Percentiles rank a stretch among this genome's conserved stretches.
Evolutionary conservation across 2,888 invertebrate genomes (phyloP).

Genomic region (Eulithis testata): DNA sequence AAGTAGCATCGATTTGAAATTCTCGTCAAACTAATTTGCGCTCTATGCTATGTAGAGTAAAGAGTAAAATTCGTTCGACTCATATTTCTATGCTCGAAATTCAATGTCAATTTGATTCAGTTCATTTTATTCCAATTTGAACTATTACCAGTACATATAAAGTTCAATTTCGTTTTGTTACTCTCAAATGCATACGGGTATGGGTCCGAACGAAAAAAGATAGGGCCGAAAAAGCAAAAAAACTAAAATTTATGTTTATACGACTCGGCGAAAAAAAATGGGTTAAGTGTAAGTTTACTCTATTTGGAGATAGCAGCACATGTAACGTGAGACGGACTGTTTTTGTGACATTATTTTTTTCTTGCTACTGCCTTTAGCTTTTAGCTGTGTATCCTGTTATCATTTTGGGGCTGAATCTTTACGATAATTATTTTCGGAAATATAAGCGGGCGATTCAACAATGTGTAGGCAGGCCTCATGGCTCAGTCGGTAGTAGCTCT

Average conservation of each 20-base stretch:
- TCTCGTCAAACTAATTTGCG: constrained; percentile 1
- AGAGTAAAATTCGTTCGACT: constrained; percentile 37
- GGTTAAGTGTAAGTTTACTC: constrained; percentile 67
- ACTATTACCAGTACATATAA: background rate
- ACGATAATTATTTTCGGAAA: constrained; percentile 15
- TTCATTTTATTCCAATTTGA: constrained; percentile 27
- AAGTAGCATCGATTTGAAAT: background rate
- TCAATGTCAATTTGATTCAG: constrained; percentile 52
- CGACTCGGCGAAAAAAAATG: constrained; percentile 62
- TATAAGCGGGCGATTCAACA: constrained; percentile 1
- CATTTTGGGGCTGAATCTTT: constrained; percentile 12
- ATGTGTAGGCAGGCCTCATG: too few relatives aligned
- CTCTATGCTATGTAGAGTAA: constrained; percentile 1
- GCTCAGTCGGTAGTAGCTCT: too few relatives aligned
- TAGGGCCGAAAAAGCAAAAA: constrained; percentile 51
- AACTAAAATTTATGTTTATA: constrained; percentile 66
- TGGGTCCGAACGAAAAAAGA: constrained; percentile 27
- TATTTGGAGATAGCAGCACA: constrained; percentile 66
- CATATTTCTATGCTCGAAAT: constrained; percentile 18
- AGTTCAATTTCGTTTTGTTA: constrained; percentile 27
- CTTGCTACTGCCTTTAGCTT: constrained; percentile 40
- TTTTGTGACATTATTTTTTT: constrained; percentile 42
- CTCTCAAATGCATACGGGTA: constrained; percentile 52
- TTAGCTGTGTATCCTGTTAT: constrained; percentile 20
- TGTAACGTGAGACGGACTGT: constrained; percentile 57